These are phyloP conservation scores for Luidia sarsii DNA, from an alignment of 53 echinoderm and acorn worm species.

Conservation along the genomic window DNA sequence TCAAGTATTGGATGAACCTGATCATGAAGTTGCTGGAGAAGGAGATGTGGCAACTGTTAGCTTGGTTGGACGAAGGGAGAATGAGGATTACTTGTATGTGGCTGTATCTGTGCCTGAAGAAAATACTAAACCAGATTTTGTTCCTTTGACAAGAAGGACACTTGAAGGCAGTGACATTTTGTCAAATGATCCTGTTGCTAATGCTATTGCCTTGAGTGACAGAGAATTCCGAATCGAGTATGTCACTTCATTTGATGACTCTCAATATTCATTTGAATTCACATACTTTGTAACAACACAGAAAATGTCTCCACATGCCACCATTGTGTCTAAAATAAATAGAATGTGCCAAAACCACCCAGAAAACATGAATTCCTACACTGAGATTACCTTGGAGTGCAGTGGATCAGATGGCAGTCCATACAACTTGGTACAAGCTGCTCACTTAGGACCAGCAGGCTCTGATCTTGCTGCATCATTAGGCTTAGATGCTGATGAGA, in stretches of 20 bases:
- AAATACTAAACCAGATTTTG: too few relatives aligned
- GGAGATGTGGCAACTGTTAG: not conserved
- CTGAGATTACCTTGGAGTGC: conserved; percentile 67
- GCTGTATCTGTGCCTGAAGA: not conserved
- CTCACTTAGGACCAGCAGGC: conserved; percentile 65
- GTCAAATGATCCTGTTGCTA: too few relatives aligned
- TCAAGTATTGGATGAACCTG: not conserved
- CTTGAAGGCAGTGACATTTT: too few relatives aligned
- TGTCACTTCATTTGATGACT: too few relatives aligned
- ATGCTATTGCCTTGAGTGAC: too few relatives aligned
- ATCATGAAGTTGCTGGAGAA: not conserved
- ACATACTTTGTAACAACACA: conserved; percentile 44
- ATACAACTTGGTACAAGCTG: conserved; percentile 61
- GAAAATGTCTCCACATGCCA: not conserved
- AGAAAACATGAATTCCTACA: conserved; percentile 48
- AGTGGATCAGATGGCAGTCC: conserved; percentile 24
- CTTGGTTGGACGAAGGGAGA: not conserved
- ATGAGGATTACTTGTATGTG: not conserved
- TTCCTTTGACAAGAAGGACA: too few relatives aligned
- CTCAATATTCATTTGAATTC: too few relatives aligned
- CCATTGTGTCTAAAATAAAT: conserved; percentile 33
- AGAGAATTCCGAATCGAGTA: conserved; percentile 1
- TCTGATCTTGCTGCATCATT: conserved; percentile 55
- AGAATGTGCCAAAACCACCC: conserved; percentile 35
- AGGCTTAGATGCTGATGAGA: conserved; percentile 26